Evolutionary conservation across 2,797 vertebrate species (phyloP), one percentile per base, ranked within the genome.

Genomic region (Pangasius sanitwongsei): DNA sequence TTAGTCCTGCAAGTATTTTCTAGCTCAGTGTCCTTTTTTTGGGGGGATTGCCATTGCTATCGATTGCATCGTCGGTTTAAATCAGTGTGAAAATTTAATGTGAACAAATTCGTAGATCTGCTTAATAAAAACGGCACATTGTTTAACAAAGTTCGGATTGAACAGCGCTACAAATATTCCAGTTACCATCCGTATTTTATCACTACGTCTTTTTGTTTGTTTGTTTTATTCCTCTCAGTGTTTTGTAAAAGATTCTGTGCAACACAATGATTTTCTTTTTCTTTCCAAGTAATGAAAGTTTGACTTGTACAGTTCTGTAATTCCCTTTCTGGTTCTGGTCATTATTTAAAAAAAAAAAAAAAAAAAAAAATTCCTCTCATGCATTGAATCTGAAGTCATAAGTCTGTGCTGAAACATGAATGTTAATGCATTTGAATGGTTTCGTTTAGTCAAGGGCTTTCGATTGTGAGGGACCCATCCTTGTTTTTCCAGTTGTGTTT

Each of bases 371-470:
- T 94, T 94, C 37, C 34, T 78, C 55, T 78, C 55, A 55, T 72
- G 92, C 94, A 91, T 94, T 85, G 88, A 95, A 94, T 95, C 94
- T 94, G 95, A 94, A 95, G 95, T 93, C 95, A 96, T 95, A 94
- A 93, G 94, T 96, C 94, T 96, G 95, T 96, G 95, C 95, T 96
- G 92, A 96, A 96, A 95, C 94, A 95, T 97, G 95, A 97, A 96
- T 96, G 96, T 96, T 95, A 95, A 96, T 96, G 94, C 96, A 96
- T 96, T 95, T 95, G 92, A 95, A 96, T 94, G 95, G 94, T 93
- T 95, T 96, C 89, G 89, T 90, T 89, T 92, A 92, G 94, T 96
- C 92, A 96, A 96, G 95, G 96, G 95, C 96, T 96, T 85, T 96
- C 95, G 94, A 93, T 92, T 93, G 90, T 92, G 95, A 95, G 95